These are phyloP conservation scores for Salticus scenicus DNA, from an alignment of 2,888 invertebrate genomes.

Conservation along the genomic window DNA sequence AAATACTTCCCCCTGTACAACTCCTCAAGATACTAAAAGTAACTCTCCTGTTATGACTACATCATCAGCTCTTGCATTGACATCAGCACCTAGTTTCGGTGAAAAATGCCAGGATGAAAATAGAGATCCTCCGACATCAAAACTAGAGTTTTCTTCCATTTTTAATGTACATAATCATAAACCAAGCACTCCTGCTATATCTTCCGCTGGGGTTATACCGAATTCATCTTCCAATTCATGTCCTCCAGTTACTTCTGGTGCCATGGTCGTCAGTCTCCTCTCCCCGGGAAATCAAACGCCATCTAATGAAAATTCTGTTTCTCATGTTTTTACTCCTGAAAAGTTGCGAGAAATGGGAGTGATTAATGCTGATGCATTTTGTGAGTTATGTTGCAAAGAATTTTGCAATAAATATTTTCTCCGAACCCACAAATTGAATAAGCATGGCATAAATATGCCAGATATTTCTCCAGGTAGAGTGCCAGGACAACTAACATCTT, in stretches of 20 bases:
- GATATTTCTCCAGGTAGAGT: conserved; percentile 65
- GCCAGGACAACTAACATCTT: conserved; percentile 29
- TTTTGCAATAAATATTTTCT: conserved; percentile 78
- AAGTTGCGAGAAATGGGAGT: conserved; percentile 86
- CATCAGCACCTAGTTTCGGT: conserved; percentile 46
- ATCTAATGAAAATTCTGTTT: conserved; percentile 57
- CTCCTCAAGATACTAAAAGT: conserved; percentile 62
- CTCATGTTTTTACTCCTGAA: conserved; percentile 80
- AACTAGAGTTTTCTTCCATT: conserved; percentile 63
- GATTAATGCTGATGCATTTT: conserved; percentile 78
- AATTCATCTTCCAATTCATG: conserved; percentile 43
- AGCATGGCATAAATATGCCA: conserved; percentile 76
- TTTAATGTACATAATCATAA: conserved; percentile 59
- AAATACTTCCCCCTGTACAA: conserved; percentile 58
- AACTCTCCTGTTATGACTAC: conserved; percentile 67
- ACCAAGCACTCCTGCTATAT: conserved; percentile 28
- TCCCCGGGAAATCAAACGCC: conserved; percentile 53
- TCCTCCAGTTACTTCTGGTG: conserved; percentile 55
- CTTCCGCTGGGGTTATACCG: conserved; percentile 43
- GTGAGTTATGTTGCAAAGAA: conserved; percentile 78
- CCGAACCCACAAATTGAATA: conserved; percentile 78
- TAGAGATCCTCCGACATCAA: conserved; percentile 48
- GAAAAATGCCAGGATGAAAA: conserved; percentile 62
- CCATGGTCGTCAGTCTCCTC: conserved; percentile 40
- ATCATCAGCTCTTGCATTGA: conserved; percentile 44